Evolutionary conservation across 2,888 invertebrate genomes (phyloP).

Genomic region (Cerastis leucographa): DNA sequence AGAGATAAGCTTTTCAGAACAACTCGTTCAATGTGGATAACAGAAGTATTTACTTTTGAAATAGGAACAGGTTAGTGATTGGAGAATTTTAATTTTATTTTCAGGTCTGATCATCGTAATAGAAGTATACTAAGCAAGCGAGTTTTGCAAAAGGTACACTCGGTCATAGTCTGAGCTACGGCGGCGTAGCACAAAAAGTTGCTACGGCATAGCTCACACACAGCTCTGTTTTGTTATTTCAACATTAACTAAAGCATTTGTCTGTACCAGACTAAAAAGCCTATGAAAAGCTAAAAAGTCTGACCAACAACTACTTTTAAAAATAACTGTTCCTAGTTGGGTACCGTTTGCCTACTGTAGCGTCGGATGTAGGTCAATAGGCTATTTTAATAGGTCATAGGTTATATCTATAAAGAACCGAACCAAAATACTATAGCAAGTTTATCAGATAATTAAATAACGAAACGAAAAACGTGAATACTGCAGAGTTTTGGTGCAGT

Average conservation of each 20-base stretch:
- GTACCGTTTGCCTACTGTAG: neutral
- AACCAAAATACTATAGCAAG: neutral
- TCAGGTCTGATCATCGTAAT: neutral
- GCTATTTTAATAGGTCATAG: conserved; percentile 44
- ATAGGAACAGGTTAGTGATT: neutral
- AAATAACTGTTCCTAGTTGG: neutral
- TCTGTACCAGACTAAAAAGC: neutral
- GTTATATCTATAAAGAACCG: neutral
- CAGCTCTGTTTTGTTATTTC: neutral
- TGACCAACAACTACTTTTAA: neutral
- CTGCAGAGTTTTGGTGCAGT: conserved; percentile 28
- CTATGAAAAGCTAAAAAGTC: neutral
- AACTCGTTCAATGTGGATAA: conserved; percentile 5
- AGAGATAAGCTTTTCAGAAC: conserved; percentile 31
- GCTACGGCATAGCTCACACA: too few species aligned
- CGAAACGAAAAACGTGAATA: neutral
- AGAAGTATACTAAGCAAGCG: neutral
- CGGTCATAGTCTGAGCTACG: neutral
- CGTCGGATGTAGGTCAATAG: conserved; percentile 33
- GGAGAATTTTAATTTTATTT: neutral
- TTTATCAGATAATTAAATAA: conserved; percentile 14
- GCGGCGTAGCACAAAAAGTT: neutral
- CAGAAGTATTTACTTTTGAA: neutral
- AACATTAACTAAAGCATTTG: neutral
- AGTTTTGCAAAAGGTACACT: neutral